Conservation (phyloP, 2,888 invertebrate genomes). For the Macrosiphum euphorbiae region DNA sequence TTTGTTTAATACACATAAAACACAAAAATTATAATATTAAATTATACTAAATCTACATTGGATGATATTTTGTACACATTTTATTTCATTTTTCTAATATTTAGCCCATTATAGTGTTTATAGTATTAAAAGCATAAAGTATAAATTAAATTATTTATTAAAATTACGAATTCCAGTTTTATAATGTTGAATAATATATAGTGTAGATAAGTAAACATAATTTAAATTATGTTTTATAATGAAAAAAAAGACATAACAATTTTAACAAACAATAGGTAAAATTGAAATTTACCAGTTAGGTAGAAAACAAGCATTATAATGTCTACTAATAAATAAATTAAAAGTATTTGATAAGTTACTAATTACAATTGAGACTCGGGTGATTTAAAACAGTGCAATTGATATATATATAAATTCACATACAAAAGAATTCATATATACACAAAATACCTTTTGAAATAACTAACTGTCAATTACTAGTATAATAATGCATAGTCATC, state of each 20-base stretch:
- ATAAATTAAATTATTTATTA: conserved; percentile 32
- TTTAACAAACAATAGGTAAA: conserved; percentile 11
- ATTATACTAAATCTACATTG: conserved; percentile 33
- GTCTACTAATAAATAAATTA: conserved; percentile 1
- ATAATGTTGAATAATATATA: conserved; percentile 25
- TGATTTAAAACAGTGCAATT: conserved; percentile 14
- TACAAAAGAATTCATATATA: not conserved
- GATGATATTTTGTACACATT: conserved; percentile 25
- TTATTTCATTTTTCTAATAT: not conserved
- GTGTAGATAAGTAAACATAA: conserved; percentile 27
- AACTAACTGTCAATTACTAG: not conserved
- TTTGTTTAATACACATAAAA: conserved; percentile 9
- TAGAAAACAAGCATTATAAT: not conserved
- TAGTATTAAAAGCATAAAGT: conserved; percentile 33
- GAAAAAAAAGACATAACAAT: conserved; percentile 1
- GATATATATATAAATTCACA: conserved; percentile 26
- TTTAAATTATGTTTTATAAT: conserved; percentile 31
- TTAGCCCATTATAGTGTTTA: not conserved
- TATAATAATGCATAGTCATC: not conserved
- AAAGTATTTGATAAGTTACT: not conserved
- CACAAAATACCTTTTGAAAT: not conserved
- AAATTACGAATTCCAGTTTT: not conserved
- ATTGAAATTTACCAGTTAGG: not conserved
- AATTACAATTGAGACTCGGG: conserved; percentile 13
- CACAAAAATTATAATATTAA: not conserved